These are phyloP conservation scores for Paramormyrops hopkinsi DNA, from an alignment of 2,797 vertebrate species.

Conservation along the genomic window DNA sequence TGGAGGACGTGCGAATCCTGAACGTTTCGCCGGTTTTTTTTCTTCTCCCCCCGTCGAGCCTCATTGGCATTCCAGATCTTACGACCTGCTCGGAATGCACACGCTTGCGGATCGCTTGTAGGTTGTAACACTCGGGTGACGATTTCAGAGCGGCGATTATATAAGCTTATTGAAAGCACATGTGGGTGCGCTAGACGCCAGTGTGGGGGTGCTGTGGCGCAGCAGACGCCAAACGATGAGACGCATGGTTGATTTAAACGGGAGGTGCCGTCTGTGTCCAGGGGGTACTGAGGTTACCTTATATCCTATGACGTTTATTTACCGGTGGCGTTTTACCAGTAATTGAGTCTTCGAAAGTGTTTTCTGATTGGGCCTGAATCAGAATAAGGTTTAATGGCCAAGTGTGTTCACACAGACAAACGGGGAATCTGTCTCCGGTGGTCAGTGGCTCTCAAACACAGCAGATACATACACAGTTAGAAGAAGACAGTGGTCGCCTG, in stretches of 20 bases:
- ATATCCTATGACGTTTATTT: background rate
- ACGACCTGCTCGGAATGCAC: constrained; percentile 43
- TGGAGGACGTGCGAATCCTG: constrained; percentile 31
- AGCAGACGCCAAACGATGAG: background rate
- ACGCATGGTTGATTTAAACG: background rate
- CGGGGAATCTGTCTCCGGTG: background rate
- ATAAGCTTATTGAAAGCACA: constrained; percentile 62
- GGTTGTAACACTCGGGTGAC: constrained; percentile 35
- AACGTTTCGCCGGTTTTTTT: constrained; percentile 23
- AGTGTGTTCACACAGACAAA: background rate
- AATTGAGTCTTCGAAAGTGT: background rate
- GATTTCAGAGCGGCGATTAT: constrained; percentile 51
- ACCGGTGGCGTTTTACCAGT: background rate
- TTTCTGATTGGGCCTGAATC: background rate
- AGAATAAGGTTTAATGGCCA: background rate
- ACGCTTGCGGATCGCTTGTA: constrained; percentile 37
- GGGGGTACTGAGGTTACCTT: background rate
- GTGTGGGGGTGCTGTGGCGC: constrained; percentile 34
- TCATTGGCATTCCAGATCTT: constrained; percentile 9
- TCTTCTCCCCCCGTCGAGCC: constrained; percentile 25
- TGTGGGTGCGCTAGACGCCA: constrained; percentile 36
- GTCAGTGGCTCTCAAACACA: background rate
- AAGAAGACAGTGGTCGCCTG: background rate
- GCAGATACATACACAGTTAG: background rate
- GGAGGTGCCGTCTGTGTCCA: background rate